Percentiles rank a stretch among this genome's conserved stretches.
Evolutionary conservation across 2,888 invertebrate genomes (phyloP).

Genomic region (Pristionchus mayeri): DNA sequence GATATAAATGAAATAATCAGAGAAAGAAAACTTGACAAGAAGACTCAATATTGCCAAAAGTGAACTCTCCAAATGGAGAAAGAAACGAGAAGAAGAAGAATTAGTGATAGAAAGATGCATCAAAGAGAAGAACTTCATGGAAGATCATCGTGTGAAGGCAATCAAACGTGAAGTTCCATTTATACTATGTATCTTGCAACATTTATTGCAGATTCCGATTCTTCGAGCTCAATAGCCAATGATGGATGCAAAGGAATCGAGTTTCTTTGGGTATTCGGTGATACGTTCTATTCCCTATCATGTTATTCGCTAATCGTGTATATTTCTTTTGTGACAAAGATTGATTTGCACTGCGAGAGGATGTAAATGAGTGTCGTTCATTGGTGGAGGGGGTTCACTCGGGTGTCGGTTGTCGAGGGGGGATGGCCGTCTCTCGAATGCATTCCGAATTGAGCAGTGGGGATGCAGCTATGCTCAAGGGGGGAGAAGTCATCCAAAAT

Average conservation of each 20-base stretch:
- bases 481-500: conserved; percentile 23
- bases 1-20: too few relatives aligned
- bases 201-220: neutral
- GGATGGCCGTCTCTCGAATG: neutral
- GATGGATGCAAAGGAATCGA: conserved; percentile 26
- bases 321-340: neutral
- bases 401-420: conserved; percentile 34
- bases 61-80: neutral
- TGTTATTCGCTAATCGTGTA: neutral
- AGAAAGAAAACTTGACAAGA: neutral
- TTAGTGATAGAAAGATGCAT: neutral
- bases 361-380: conserved; percentile 8
- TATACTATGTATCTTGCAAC: too few relatives aligned
- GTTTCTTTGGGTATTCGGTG: conserved; percentile 20
- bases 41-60: neutral
- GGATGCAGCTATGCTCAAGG: conserved; percentile 22
- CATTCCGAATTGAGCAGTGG: conserved; percentile 19
- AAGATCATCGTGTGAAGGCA: neutral
- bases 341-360: neutral
- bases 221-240: too few relatives aligned
- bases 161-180: neutral
- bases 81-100: conserved; percentile 19
- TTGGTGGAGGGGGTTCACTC: neutral
- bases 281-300: too few relatives aligned
- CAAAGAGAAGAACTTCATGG: conserved; percentile 4